These are phyloP conservation scores for Rhynchonema sp. DNA, from an alignment of 2,888 invertebrate species.

Conservation along the genomic window DNA sequence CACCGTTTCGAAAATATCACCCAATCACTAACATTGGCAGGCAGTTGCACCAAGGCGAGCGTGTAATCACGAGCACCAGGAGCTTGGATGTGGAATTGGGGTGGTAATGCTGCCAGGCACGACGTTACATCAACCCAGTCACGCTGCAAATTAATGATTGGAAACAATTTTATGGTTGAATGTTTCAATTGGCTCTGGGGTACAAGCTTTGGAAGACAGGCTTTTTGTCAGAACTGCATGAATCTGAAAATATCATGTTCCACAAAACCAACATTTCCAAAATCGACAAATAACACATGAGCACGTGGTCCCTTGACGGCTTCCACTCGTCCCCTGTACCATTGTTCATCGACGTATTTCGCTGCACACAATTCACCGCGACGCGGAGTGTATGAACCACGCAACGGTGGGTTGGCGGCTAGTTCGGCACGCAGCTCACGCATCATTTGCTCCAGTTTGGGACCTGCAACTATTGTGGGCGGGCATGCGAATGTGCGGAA, in stretches of 20 bases:
- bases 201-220: too few species aligned
- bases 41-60: slow-evolving; percentile 62
- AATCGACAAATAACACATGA: slow-evolving; percentile 74
- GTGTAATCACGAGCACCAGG: slow-evolving; percentile 56
- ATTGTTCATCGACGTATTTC: slow-evolving; percentile 67
- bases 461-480: slow-evolving; percentile 40
- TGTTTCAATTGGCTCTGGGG: too few species aligned
- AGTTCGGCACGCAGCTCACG: slow-evolving; percentile 68
- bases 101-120: slow-evolving; percentile 61
- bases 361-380: slow-evolving; percentile 70
- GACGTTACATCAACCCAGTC: slow-evolving; percentile 48
- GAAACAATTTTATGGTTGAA: slow-evolving; percentile 7
- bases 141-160: too few species aligned
- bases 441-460: slow-evolving; percentile 65
- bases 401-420: slow-evolving; percentile 57
- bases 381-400: slow-evolving; percentile 65
- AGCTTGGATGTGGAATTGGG: slow-evolving; percentile 47
- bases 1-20: background rate
- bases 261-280: slow-evolving; percentile 51
- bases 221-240: background rate
- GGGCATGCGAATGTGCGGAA: too few species aligned
- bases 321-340: slow-evolving; percentile 84
- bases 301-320: slow-evolving; percentile 47
- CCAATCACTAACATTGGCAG: slow-evolving; percentile 42
- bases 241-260: background rate